Evolutionary conservation across 64 coral and sea anemone genomes (phyloP), one percentile per base, ranked within the genome.

Genomic region (Stylophora pistillata): DNA sequence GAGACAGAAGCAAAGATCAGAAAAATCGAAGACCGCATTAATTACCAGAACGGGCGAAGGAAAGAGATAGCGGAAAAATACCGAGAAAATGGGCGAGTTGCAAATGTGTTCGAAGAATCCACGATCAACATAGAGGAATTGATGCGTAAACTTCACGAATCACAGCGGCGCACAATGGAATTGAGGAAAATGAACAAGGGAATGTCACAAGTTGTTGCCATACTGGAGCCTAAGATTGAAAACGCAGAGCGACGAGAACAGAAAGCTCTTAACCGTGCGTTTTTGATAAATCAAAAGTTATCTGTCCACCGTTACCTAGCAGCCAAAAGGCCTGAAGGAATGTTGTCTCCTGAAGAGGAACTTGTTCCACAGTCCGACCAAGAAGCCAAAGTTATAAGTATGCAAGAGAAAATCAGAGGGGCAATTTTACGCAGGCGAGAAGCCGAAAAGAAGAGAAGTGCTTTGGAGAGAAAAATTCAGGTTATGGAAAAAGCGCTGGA

Each of bases 191-290:
- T 84, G 80, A 84, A 70, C 17, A 84, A 70, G 10, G 80, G 80
- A 25, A 54, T 84, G 33, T 13, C 23, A 30, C 47, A 84, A 53
- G 61, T 84, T 13, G 37, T 53, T 33, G 37, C 61, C 0, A 70
- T 84, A 34, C 52, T 84, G 34, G 80, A 84, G 80, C 61, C 33
- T 21, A 84, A 84, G 53, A 84, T 84, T 5, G 80, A 84, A 63
- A 84, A 69, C 15, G 80, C 80, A 1, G 80, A 84, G 37, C 7
- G 21, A 0, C 80, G 80, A 21, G 61, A 65, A 15, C 60, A 70
- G 20, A 84, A 84, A 13, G 80, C 80, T 0, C 3, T 23, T n/a
- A 62, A 84, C 69, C 58, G 80, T 33, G 80, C 80, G 28, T 84
- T 84, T 47, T 47, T 84, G 9, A 69, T 84, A 21, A 68, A 23